Conservation (phyloP, 2,888 invertebrate species). For the Strigamia transsilvanica region DNA sequence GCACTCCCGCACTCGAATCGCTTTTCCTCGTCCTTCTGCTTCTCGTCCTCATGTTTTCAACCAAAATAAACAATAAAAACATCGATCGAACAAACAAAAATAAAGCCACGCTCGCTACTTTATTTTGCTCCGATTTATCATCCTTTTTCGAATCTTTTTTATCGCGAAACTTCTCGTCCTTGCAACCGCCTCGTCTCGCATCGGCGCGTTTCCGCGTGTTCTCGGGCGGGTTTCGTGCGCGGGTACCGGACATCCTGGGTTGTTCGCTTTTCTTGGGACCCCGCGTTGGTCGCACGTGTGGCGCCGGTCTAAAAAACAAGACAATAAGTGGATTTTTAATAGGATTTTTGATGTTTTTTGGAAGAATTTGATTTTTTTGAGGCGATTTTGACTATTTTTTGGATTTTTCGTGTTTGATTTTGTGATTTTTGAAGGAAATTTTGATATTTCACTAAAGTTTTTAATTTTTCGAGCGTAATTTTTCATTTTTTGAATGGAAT, state of each 20-base stretch:
- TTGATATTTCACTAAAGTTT: too few relatives aligned
- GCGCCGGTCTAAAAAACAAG: constrained; percentile 30
- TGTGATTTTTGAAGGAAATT: too few relatives aligned
- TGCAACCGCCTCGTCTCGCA: constrained; percentile 56
- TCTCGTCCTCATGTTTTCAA: too few relatives aligned
- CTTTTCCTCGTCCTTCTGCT: constrained; percentile 71
- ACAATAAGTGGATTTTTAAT: too few relatives aligned
- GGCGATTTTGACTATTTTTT: too few relatives aligned
- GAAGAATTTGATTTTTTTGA: too few relatives aligned
- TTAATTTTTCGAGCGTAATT: too few relatives aligned
- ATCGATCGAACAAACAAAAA: not conserved
- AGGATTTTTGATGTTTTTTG: too few relatives aligned
- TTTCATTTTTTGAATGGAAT: too few relatives aligned
- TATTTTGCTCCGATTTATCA: constrained; percentile 52
- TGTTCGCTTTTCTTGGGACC: constrained; percentile 54
- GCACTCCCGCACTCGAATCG: constrained; percentile 71
- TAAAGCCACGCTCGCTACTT: not conserved
- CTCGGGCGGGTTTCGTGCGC: constrained; percentile 50
- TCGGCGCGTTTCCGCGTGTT: constrained; percentile 53
- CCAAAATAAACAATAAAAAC: too few relatives aligned
- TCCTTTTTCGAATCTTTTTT: constrained; percentile 56
- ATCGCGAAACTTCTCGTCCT: constrained; percentile 17
- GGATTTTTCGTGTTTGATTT: too few relatives aligned
- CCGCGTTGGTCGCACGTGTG: constrained; percentile 54
- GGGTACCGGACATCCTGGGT: constrained; percentile 62